Percentiles rank a stretch among this genome's conserved stretches.
These are phyloP conservation scores for Ictalurus furcatus DNA, from an alignment of 2,113 vertebrate species.

Conservation along the genomic window DNA sequence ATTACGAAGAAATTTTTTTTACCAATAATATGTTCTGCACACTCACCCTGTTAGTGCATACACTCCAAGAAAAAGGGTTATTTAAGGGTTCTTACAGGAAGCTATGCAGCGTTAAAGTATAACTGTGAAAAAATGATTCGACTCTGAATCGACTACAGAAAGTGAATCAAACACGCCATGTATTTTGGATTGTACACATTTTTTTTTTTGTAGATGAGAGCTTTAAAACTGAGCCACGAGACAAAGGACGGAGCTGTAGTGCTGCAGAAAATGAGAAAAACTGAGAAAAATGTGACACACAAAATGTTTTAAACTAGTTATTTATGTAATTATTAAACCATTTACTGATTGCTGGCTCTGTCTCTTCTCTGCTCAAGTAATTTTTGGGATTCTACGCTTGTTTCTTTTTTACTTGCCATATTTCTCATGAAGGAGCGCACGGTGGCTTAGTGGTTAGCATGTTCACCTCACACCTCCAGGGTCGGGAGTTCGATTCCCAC, in stretches of 20 bases:
- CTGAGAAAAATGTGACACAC: neutral
- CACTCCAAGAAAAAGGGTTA: neutral
- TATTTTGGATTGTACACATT: neutral
- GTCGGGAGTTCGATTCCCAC: no score
- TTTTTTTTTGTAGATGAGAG: neutral
- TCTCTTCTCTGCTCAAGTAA: neutral
- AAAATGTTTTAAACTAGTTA: neutral
- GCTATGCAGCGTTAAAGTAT: no score
- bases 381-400: neutral
- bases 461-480: no score
- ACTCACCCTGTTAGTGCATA: no score
- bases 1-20: no score
- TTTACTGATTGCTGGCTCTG: neutral
- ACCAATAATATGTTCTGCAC: no score
- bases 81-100: neutral
- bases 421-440: neutral
- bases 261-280: neutral
- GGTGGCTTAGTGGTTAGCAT: no score
- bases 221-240: neutral
- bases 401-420: neutral
- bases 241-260: neutral
- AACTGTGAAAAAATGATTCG: neutral
- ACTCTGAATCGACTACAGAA: neutral
- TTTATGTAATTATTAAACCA: neutral
- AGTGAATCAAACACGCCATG: neutral